Evolutionary conservation across 2,113 vertebrate genomes (phyloP).

Genomic region (Epinephelus cyanopodus): DNA sequence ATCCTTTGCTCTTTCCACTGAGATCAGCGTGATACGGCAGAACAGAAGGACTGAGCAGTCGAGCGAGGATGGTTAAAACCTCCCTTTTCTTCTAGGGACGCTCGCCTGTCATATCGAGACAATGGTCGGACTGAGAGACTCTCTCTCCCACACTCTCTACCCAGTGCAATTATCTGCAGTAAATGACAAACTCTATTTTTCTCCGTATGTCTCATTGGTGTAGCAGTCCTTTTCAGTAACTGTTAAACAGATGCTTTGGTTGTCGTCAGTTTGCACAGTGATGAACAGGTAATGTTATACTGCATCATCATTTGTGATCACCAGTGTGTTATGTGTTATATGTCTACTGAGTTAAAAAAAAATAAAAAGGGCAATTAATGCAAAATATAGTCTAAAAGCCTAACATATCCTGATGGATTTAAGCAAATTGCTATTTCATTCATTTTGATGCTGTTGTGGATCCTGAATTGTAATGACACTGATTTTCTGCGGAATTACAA

Average conservation of each 20-base stretch:
- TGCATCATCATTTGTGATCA: not conserved
- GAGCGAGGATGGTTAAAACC: constrained; percentile 35
- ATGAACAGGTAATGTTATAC: not conserved
- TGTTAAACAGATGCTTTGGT: not conserved
- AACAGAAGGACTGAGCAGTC: constrained; percentile 35
- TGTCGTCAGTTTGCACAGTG: not conserved
- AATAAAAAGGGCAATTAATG: not conserved
- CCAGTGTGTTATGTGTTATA: not conserved
- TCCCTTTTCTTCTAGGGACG: constrained; percentile 22
- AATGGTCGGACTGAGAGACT: constrained; percentile 28
- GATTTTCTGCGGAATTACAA: constrained; percentile 12
- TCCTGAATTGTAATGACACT: not conserved
- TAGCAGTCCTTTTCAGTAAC: not conserved
- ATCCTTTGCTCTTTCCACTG: constrained; percentile 52
- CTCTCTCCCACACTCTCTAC: not conserved
- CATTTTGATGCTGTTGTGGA: not conserved
- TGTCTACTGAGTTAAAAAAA: too few relatives aligned
- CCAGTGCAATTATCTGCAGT: constrained; percentile 15
- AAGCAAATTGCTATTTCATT: not conserved
- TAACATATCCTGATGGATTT: constrained; percentile 4
- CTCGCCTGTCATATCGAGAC: constrained; percentile 41
- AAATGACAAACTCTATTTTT: constrained; percentile 7
- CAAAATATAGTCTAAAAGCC: constrained; percentile 1
- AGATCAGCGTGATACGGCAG: constrained; percentile 44
- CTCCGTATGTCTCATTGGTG: not conserved